Percentiles rank a stretch among this genome's conserved stretches.
These are phyloP conservation scores for Acleris literana DNA, from an alignment of 2,888 invertebrate genomes.

Conservation along the genomic window DNA sequence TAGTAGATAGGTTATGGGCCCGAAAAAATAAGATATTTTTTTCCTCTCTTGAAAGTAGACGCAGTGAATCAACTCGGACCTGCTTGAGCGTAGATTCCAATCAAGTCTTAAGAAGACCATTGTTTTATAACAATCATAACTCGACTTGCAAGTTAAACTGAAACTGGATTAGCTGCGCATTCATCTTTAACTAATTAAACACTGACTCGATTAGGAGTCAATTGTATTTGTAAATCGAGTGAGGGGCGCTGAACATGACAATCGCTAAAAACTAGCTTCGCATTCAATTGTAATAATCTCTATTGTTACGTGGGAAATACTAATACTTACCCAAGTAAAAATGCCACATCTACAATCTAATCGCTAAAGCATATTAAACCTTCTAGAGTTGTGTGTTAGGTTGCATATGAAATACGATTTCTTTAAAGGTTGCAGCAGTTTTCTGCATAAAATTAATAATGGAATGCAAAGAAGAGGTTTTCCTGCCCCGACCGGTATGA, in stretches of 20 bases:
- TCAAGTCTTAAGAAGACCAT: constrained; percentile 2
- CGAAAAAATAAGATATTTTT: too few relatives aligned
- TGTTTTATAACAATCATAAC: constrained; percentile 5
- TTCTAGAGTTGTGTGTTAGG: too few relatives aligned
- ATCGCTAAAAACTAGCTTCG: constrained; percentile 12
- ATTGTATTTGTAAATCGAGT: too few relatives aligned
- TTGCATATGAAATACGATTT: too few relatives aligned
- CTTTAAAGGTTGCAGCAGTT: constrained; percentile 13
- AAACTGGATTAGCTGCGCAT: too few relatives aligned
- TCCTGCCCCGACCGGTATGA: constrained; percentile 52
- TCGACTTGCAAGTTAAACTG: constrained; percentile 3
- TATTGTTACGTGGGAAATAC: constrained; percentile 27
- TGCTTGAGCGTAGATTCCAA: neutral
- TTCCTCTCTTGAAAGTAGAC: too few relatives aligned
- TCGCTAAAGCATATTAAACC: too few relatives aligned
- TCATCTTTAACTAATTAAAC: too few relatives aligned
- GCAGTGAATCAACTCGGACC: too few relatives aligned
- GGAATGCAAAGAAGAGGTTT: constrained; percentile 30
- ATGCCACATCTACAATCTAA: neutral
- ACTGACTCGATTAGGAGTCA: too few relatives aligned
- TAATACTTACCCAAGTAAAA: neutral
- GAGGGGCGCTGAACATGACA: too few relatives aligned
- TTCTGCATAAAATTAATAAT: constrained; percentile 24
- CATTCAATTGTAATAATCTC: constrained; percentile 27
- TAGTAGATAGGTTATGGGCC: too few relatives aligned